Evolutionary conservation across 2,888 invertebrate genomes (phyloP), one percentile per base, ranked within the genome.

Genomic region (Troilus luridus): DNA sequence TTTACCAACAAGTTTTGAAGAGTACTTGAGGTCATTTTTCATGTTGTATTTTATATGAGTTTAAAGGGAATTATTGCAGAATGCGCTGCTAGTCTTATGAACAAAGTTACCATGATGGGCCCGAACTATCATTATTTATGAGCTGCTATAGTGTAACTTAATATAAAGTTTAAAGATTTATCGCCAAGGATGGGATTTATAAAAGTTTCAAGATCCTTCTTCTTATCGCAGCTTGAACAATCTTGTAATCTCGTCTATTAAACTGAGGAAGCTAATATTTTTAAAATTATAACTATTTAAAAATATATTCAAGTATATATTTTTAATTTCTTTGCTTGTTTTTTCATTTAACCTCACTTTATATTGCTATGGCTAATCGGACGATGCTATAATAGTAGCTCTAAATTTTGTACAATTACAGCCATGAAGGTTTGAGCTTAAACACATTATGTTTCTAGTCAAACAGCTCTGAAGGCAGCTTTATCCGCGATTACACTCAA

Each of bases 161-260:
- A 27, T 77, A 77, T 77, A 77, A 77, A 77, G 72, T 77, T 77
- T 0, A 7, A 12, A 41, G 72, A 77, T 77, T 77, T 77, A 77
- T 77, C 8, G 27, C 72, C 72, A 8, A 17, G 41, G 17, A 7
- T 77, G 41, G 19, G 72, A 77, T 77, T 77, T 77, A 77, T 77
- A 41, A 77, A 77, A 77, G 72, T 41, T 77, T 77, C 72, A 41
- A 77, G 41, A 77, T 7, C 19, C 72, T 41, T 77, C 72, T 27
- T 41, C 27, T 67, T 19, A 41, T 0, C 72, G 1, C 41, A 77
- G 27, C 1, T 21, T 19, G 17, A 17, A 19, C 9, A 27, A 41
- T 8, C 0, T 77, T 41, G 0, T 7, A 77, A 77, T 77, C 17
- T 27, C 12, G 12, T 24, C 41, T 14, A 59, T 59, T 59, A 59